These are phyloP conservation scores for Ceuthmochares aereus DNA, from an alignment of 2,113 vertebrate genomes.

Conservation along the genomic window DNA sequence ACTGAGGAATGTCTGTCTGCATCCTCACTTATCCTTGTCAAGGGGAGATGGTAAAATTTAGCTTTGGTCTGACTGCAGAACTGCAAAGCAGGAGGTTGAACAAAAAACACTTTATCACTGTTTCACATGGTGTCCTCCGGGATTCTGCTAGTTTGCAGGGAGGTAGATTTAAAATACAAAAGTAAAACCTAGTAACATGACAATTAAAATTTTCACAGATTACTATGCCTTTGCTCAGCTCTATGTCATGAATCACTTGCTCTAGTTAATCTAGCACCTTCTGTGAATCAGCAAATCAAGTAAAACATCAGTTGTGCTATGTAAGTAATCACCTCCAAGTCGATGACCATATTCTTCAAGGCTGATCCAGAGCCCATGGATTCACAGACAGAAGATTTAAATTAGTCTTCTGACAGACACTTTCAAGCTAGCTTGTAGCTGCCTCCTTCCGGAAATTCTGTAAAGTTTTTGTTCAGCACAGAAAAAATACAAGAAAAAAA, in stretches of 20 bases:
- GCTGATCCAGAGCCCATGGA: neutral
- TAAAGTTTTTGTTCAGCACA: fast-evolving
- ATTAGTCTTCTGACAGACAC: neutral
- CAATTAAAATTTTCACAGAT: neutral
- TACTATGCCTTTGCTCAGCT: neutral
- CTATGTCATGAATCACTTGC: neutral
- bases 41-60: neutral
- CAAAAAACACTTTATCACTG: neutral
- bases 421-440: neutral
- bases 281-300: neutral
- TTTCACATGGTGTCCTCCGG: neutral
- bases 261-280: neutral
- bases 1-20: neutral
- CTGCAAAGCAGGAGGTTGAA: neutral
- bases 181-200: neutral
- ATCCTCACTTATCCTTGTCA: neutral
- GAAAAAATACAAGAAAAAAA: neutral
- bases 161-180: neutral
- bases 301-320: neutral
- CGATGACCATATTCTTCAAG: neutral
- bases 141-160: neutral
- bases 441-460: neutral
- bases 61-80: neutral
- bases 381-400: neutral
- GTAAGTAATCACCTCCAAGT: neutral